Evolutionary conservation across 2,888 invertebrate species (phyloP), one percentile per base, ranked within the genome.

Genomic region (Theodoxus fluviatilis): DNA sequence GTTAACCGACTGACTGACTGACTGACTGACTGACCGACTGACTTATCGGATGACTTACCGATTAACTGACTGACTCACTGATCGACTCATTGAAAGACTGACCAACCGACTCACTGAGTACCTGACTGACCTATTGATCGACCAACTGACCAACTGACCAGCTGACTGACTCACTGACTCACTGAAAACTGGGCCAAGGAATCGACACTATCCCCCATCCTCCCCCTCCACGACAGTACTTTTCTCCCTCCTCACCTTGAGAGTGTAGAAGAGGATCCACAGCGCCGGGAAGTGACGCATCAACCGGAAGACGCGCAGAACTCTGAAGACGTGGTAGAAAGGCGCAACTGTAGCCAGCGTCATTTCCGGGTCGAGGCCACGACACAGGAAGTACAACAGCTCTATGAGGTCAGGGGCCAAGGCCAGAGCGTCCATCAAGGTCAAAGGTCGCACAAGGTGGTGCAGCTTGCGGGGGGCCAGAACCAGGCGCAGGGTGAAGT

Each of bases 211-310:
- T n/a, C n/a, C n/a, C n/a, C n/a, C n/a, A n/a, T n/a, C n/a, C n/a
- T n/a, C n/a, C n/a, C n/a, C n/a, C n/a, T n/a, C n/a, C n/a, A n/a
- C n/a, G n/a, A n/a, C n/a, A n/a, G n/a, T n/a, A n/a, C n/a, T n/a
- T n/a, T n/a, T n/a, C n/a, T n/a, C n/a, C n/a, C n/a, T n/a, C 25
- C 65, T 38, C 33, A 35, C 66, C 64, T 80, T 80, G 9, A 82
- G 67, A 0, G 82, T 82, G 71, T 80, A 77, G 65, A 78, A 73
- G 12, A 82, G 71, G 12, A 82, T 77, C 73, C 79, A 76, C 18
- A 82, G 69, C 1, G 81, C 81, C 1, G 78, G 73, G 31, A 77
- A 74, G 57, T 77, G 75, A 31, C 77, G 70, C 70, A 79, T 76
- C 43, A 80, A 70, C 15, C 78, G 75, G 66, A 80, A 75, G n/a